Conservation (phyloP, 2,888 invertebrate genomes). For the Scrobipalpa costella region DNA sequence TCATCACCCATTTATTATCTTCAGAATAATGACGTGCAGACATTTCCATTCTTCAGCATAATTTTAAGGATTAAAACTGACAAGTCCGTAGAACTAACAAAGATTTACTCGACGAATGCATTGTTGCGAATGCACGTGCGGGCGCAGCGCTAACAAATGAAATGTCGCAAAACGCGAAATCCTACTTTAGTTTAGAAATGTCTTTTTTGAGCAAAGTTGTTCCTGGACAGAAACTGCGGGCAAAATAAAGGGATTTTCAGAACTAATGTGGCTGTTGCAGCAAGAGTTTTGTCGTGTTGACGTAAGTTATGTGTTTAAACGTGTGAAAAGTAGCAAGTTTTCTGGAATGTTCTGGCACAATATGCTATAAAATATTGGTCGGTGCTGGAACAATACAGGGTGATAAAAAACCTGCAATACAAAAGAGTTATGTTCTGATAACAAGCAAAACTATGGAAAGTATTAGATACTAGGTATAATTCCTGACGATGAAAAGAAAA, state of each 20-base stretch:
- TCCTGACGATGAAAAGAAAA: no score
- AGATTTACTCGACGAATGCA: conserved; percentile 19
- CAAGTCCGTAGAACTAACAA: conserved; percentile 5
- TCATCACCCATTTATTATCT: neutral
- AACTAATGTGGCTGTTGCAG: conserved; percentile 13
- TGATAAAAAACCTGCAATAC: neutral
- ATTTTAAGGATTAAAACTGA: conserved; percentile 11
- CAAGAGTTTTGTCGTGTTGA: conserved; percentile 34
- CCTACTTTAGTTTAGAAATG: conserved; percentile 12
- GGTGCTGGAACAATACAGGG: neutral
- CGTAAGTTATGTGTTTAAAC: neutral
- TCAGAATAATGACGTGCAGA: neutral
- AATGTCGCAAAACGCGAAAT: conserved; percentile 25
- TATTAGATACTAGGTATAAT: no score
- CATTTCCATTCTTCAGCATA: neutral
- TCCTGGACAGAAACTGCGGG: conserved; percentile 32
- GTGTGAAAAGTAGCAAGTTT: neutral
- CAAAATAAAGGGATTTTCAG: conserved; percentile 8
- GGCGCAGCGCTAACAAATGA: conserved; percentile 38
- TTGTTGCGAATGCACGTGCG: conserved; percentile 29
- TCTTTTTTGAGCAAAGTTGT: conserved; percentile 12
- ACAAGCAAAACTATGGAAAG: no score
- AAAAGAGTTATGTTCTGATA: no score
- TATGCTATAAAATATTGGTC: conserved; percentile 3
- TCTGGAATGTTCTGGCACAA: neutral